Evolutionary conservation across 2,113 vertebrate species (phyloP).

Genomic region (Alethe diademata): DNA sequence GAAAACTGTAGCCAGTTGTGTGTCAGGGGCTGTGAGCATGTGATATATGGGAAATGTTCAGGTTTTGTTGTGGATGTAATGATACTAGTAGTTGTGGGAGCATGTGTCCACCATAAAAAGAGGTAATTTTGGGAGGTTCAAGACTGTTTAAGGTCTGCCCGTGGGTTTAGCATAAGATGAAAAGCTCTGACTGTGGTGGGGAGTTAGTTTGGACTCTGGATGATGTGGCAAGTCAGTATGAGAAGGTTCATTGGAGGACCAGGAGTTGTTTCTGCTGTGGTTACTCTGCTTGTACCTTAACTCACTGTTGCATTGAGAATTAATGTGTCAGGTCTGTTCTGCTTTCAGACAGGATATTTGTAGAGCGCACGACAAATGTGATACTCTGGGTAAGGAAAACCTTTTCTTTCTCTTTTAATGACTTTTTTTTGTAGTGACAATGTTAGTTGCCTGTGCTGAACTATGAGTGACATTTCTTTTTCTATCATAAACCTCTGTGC

Average conservation of each 20-base stretch:
- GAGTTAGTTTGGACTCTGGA: neutral
- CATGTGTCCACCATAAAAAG: neutral
- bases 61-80: neutral
- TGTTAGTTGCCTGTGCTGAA: neutral
- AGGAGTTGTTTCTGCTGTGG: neutral
- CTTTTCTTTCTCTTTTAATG: neutral
- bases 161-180: neutral
- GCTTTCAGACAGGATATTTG: slow-evolving; percentile 95
- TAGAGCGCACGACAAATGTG: slow-evolving; percentile 96
- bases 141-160: neutral
- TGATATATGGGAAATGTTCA: neutral
- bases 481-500: slow-evolving; percentile 24
- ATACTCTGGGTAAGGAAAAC: slow-evolving; percentile 89
- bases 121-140: neutral
- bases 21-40: neutral
- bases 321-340: slow-evolving; percentile 68
- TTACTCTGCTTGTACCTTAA: slow-evolving; percentile 4
- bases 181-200: neutral
- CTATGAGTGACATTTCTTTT: neutral
- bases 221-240: neutral
- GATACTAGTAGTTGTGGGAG: neutral
- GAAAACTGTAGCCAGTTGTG: neutral
- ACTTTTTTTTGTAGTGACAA: neutral
- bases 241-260: neutral
- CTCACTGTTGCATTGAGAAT: slow-evolving; percentile 4